Percentiles rank a stretch among this genome's conserved stretches.
Evolutionary conservation across 2,113 vertebrate genomes (phyloP).

Genomic region (mouse (Mus musculus)): GRCm39 chr5:49604001-49604500

Average conservation of each 20-base stretch:
- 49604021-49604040: not conserved
- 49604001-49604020: not conserved
- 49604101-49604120: not conserved
- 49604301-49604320: not conserved
- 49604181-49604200: not conserved
- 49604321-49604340: not conserved
- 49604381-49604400: not conserved
- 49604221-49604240: not conserved
- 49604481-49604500: not conserved
- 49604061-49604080: not conserved
- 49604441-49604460: rapidly evolving
- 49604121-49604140: not conserved
- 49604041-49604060: not conserved
- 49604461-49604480: not conserved
- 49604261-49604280: not conserved
- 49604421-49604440: not conserved
- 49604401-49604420: not conserved
- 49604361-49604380: not conserved
- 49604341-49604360: not conserved
- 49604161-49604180: not conserved
- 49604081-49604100: not conserved
- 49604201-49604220: not conserved
- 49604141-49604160: not conserved
- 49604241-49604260: not conserved
- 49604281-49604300: not conserved